phyloP scores from a whole-genome alignment of 2,888 invertebrate genomes.

The Creontiades dilutus region DNA sequence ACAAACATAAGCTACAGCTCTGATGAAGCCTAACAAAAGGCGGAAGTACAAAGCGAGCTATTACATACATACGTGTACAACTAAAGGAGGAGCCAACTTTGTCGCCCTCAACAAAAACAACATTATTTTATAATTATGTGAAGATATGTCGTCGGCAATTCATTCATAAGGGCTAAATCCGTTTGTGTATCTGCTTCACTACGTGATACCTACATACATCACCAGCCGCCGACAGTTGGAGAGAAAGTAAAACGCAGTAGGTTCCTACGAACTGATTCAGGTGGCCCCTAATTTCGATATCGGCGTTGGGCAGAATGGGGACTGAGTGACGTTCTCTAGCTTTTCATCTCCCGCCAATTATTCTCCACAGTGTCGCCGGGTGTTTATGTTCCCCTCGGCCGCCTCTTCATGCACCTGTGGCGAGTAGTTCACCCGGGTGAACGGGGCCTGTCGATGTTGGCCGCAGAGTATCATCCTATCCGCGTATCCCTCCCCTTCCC shows the following conservation, averaged over 20 bases:
- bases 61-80: no score
- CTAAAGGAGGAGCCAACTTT: no score
- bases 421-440: conserved; percentile 30
- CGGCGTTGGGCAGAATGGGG: neutral
- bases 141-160: no score
- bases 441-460: conserved; percentile 29
- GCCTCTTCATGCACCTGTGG: neutral
- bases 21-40: no score
- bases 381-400: neutral
- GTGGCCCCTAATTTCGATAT: neutral
- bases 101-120: no score
- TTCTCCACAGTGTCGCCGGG: neutral
- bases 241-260: neutral
- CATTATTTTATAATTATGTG: no score
- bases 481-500: conserved; percentile 10
- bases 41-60: no score
- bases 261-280: neutral
- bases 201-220: no score
- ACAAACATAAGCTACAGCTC: no score
- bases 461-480: conserved; percentile 42
- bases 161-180: no score
- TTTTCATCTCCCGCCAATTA: conserved; percentile 2
- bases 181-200: no score
- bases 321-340: neutral
- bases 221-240: no score